A percentile compares a stretch with the other conserved stretches of the same genome.
These are phyloP conservation scores for Eristalis tenax DNA, from an alignment of 2,888 invertebrate genomes.

Conservation along the genomic window DNA sequence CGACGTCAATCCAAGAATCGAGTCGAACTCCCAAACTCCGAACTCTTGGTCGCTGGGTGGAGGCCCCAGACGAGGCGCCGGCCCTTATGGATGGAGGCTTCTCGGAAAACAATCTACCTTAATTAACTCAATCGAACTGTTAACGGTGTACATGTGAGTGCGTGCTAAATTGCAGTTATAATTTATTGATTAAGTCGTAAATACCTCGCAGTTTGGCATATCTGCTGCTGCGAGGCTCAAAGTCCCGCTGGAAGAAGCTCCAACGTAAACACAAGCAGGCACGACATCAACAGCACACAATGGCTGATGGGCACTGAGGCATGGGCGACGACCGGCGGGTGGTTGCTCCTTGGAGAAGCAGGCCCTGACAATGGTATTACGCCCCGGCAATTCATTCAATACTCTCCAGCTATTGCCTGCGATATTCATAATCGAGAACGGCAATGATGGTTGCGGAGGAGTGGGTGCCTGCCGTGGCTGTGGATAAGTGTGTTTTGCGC, in stretches of 20 bases:
- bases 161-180: conserved; percentile 56
- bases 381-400: conserved; percentile 34
- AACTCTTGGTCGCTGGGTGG: not conserved
- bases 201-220: conserved; percentile 22
- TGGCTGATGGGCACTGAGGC: not conserved
- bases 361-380: conserved; percentile 23
- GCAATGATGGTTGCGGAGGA: not conserved
- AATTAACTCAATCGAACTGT: conserved; percentile 49
- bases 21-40: not conserved
- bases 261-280: not conserved
- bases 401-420: conserved; percentile 18
- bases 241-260: not conserved
- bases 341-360: not conserved
- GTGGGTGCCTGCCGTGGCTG: not conserved
- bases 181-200: conserved; percentile 60
- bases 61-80: not conserved
- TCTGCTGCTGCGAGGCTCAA: conserved; percentile 6
- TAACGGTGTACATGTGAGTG: conserved; percentile 25
- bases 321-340: not conserved
- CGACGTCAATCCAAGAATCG: too few species aligned
- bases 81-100: not conserved
- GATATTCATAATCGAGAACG: conserved; percentile 30
- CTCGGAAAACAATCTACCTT: conserved; percentile 35
- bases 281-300: not conserved
- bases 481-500: not conserved